Evolutionary conservation across 2,797 vertebrate genomes (phyloP).

Genomic region (Hipposideros larvatus): DNA sequence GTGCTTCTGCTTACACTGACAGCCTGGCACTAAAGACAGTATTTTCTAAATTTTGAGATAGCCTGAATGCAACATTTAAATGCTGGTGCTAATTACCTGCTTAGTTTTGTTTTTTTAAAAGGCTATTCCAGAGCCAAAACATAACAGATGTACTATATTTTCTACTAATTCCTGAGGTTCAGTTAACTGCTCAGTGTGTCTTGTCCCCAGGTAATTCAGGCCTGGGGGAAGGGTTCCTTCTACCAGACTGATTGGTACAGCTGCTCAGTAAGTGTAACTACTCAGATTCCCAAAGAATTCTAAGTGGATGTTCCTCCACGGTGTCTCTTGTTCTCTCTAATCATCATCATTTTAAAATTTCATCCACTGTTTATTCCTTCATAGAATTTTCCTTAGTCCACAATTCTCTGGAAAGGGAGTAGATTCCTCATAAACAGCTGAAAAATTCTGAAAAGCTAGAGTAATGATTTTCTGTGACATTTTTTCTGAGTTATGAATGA

Average conservation of each 20-base stretch:
- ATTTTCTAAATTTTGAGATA: slow-evolving; percentile 65
- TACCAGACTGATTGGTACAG: slow-evolving; percentile 81
- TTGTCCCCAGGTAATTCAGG: slow-evolving; percentile 79
- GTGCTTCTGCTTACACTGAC: slow-evolving; percentile 28
- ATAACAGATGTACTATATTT: slow-evolving; percentile 62
- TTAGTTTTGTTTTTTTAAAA: slow-evolving; percentile 58
- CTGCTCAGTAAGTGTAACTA: slow-evolving; percentile 80
- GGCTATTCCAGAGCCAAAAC: slow-evolving; percentile 45
- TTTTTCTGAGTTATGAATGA: slow-evolving; percentile 71
- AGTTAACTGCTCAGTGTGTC: slow-evolving; percentile 66
- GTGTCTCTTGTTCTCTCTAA: slow-evolving; percentile 71
- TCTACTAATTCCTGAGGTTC: slow-evolving; percentile 59
- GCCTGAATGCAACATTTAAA: not conserved
- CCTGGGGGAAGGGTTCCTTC: slow-evolving; percentile 77
- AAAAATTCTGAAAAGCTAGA: slow-evolving; percentile 62
- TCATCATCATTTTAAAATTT: slow-evolving; percentile 70
- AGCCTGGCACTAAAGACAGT: slow-evolving; percentile 37
- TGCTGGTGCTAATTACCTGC: slow-evolving; percentile 57
- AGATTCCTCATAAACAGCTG: slow-evolving; percentile 34
- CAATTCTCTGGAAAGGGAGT: not conserved
- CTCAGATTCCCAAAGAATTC: slow-evolving; percentile 79
- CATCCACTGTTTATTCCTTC: slow-evolving; percentile 51
- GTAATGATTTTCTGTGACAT: slow-evolving; percentile 44
- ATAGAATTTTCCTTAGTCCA: not conserved
- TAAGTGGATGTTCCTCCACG: slow-evolving; percentile 65